A percentile compares a stretch with the other conserved stretches of the same genome.
phyloP scores from a whole-genome alignment of 2,797 vertebrate genomes.

The Xiphorhynchus erythropygius region DNA sequence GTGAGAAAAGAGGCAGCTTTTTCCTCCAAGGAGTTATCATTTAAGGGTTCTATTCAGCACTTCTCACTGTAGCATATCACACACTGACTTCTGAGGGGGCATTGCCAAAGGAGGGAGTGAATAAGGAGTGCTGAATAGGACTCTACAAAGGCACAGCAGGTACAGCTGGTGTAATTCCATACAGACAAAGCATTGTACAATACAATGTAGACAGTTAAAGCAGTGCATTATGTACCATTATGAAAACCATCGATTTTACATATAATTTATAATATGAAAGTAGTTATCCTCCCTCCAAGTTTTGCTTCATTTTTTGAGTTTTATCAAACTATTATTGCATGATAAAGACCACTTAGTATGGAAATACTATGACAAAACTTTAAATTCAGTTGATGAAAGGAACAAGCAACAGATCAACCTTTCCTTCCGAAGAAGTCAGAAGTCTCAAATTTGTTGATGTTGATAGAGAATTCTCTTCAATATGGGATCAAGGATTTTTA shows the following conservation, averaged over 20 bases:
- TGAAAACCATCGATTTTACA: constrained; percentile 59
- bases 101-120: constrained; percentile 54
- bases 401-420: not conserved
- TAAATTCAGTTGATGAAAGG: not conserved
- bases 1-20: constrained; percentile 53
- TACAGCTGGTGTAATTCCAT: constrained; percentile 65
- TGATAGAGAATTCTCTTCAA: not conserved
- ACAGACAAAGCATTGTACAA: constrained; percentile 49
- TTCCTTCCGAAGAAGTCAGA: not conserved
- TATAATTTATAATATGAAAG: constrained; percentile 64
- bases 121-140: constrained; percentile 58
- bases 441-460: not conserved
- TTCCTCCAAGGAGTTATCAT: constrained; percentile 34
- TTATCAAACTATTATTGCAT: constrained; percentile 27
- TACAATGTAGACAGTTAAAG: constrained; percentile 54
- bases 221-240: constrained; percentile 61
- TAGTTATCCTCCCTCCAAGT: constrained; percentile 64
- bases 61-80: constrained; percentile 41
- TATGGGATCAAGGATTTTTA: not conserved
- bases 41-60: constrained; percentile 50
- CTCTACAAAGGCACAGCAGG: constrained; percentile 69
- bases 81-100: constrained; percentile 53
- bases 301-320: constrained; percentile 52
- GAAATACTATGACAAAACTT: constrained; percentile 16
- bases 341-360: not conserved